These are phyloP conservation scores for Microplitis demolitor DNA, from an alignment of 1,140 invertebrate genomes.

Conservation along the genomic window DNA sequence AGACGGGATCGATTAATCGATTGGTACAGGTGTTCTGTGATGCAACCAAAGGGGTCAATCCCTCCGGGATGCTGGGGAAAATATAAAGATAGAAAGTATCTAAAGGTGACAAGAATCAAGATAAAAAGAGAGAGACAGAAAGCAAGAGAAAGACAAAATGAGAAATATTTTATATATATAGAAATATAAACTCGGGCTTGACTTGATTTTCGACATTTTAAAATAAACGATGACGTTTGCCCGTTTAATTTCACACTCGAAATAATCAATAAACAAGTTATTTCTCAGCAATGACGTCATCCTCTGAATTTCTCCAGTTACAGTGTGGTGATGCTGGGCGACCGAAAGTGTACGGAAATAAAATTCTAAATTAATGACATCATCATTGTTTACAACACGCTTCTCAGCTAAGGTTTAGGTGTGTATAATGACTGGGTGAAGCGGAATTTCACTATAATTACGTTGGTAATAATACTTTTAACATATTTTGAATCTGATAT, in stretches of 20 bases:
- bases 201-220: neutral
- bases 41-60: slow-evolving; percentile 6
- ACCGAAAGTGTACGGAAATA: neutral
- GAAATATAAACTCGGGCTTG: neutral
- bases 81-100: neutral
- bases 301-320: no score
- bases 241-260: neutral
- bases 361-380: neutral
- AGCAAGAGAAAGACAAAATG: neutral
- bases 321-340: neutral
- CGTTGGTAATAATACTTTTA: no score
- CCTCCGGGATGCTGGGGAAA: neutral
- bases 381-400: no score
- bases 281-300: slow-evolving; percentile 17
- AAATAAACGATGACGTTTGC: slow-evolving; percentile 22
- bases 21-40: slow-evolving; percentile 20
- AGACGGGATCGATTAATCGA: slow-evolving; percentile 10
- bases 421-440: no score
- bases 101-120: neutral
- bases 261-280: slow-evolving; percentile 14
- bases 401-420: no score
- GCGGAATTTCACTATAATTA: no score
- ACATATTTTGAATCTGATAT: no score
- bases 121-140: neutral
- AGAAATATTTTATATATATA: neutral